A percentile compares a stretch with the other conserved stretches of the same genome.
These are phyloP conservation scores for Cheiracanthium punctorium DNA, from an alignment of 2,888 invertebrate genomes.

Conservation along the genomic window DNA sequence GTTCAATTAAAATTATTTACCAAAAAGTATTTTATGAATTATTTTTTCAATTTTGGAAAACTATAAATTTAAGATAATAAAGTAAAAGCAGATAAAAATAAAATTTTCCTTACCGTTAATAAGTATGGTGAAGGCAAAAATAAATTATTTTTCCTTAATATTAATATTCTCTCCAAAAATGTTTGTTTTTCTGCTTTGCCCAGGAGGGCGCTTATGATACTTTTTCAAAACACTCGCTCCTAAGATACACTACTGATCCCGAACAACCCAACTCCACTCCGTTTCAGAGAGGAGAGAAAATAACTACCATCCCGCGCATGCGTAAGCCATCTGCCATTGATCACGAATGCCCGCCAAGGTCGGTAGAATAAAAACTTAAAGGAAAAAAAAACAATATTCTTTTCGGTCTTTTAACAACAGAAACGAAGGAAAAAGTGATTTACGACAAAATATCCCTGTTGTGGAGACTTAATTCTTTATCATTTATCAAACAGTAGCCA, in stretches of 20 bases:
- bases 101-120: too few species aligned
- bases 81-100: too few species aligned
- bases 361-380: conserved; percentile 34
- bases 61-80: too few species aligned
- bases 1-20: too few species aligned
- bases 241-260: not conserved
- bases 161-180: not conserved
- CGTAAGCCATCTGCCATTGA: conserved; percentile 32
- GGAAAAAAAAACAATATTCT: conserved; percentile 27
- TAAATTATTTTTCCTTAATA: not conserved
- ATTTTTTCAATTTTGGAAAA: too few species aligned
- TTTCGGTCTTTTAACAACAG: conserved; percentile 7
- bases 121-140: too few species aligned
- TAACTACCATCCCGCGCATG: conserved; percentile 28
- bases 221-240: conserved; percentile 4
- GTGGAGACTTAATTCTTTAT: not conserved
- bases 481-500: not conserved
- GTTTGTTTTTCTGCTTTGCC: not conserved
- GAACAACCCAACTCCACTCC: not conserved
- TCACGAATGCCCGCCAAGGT: conserved; percentile 48
- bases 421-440: conserved; percentile 5
- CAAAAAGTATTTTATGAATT: too few species aligned
- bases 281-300: not conserved
- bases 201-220: not conserved
- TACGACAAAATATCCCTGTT: not conserved